Conservation (phyloP, 2,888 invertebrate species). For the Tethea ocularis region DNA sequence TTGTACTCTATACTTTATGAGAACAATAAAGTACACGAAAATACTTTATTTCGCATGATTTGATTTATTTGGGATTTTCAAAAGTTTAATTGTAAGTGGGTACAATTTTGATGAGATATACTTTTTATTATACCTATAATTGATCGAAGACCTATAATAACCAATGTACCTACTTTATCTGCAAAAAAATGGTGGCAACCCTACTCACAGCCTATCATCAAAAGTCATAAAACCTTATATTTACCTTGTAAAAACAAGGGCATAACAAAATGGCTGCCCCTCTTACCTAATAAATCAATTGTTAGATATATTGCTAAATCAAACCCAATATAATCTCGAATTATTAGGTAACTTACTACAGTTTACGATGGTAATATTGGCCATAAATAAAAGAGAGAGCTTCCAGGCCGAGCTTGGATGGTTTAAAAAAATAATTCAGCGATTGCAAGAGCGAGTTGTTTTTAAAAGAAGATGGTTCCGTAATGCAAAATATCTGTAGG, state of each 20-base stretch:
- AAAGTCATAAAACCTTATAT: conserved; percentile 5
- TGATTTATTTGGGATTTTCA: no score
- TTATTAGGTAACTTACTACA: conserved; percentile 15
- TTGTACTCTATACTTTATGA: no score
- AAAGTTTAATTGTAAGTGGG: no score
- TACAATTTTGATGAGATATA: no score
- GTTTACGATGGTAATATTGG: conserved; percentile 17
- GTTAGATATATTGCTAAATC: conserved; percentile 15
- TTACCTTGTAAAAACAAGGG: conserved; percentile 3
- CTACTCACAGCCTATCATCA: not conserved
- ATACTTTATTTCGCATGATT: no score
- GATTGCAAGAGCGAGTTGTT: not conserved
- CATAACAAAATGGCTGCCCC: not conserved
- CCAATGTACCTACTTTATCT: no score
- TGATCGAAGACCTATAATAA: no score
- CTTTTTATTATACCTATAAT: no score
- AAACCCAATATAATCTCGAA: conserved; percentile 13
- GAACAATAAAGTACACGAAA: no score
- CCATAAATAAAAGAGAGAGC: conserved; percentile 18
- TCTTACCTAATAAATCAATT: conserved; percentile 17
- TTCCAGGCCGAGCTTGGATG: conserved; percentile 4
- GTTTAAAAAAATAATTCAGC: conserved; percentile 7
- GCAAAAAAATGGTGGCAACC: no score
- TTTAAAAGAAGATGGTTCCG: not conserved
- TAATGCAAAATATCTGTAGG: no score